These are phyloP conservation scores for Microtus pennsylvanicus DNA, from an alignment of 2,113 vertebrate genomes.

Conservation along the genomic window DNA sequence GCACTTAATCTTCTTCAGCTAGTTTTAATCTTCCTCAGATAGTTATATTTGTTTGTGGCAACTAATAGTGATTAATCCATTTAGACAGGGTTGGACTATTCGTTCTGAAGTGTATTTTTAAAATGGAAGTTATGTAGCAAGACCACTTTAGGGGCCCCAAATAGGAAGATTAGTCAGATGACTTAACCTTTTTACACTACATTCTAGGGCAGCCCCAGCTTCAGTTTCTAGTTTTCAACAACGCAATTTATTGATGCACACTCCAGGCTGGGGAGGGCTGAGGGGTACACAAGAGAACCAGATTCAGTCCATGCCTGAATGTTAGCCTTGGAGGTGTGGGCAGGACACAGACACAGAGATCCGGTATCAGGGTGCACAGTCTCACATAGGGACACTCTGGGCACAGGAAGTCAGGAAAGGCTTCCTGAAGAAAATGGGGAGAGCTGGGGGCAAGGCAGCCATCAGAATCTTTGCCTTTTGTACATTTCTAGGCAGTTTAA, in stretches of 20 bases:
- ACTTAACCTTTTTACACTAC: background rate
- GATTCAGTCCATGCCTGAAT: constrained; percentile 70
- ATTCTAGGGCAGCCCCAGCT: background rate
- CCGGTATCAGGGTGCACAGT: constrained; percentile 66
- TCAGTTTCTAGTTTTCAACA: background rate
- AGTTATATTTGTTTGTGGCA: constrained; percentile 23
- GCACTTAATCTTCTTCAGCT: background rate
- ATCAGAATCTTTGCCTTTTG: constrained; percentile 66
- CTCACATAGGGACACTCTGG: constrained; percentile 66
- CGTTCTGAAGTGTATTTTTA: constrained; percentile 33
- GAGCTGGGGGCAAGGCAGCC: constrained; percentile 65
- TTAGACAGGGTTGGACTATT: constrained; percentile 2
- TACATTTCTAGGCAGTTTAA: constrained; percentile 59
- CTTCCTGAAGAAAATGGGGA: constrained; percentile 50
- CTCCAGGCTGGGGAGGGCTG: constrained; percentile 40
- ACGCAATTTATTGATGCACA: constrained; percentile 72
- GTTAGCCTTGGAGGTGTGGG: constrained; percentile 32
- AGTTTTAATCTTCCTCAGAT: background rate
- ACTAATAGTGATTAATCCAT: constrained; percentile 25
- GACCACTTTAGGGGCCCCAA: background rate
- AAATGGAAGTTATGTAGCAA: background rate
- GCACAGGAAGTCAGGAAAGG: constrained; percentile 65
- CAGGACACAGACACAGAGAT: constrained; percentile 46
- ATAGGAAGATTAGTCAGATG: background rate
- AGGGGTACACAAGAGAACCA: constrained; percentile 67